Evolutionary conservation across 1,140 invertebrate species (phyloP).

Genomic region (Leptinotarsa undecemlineata): DNA sequence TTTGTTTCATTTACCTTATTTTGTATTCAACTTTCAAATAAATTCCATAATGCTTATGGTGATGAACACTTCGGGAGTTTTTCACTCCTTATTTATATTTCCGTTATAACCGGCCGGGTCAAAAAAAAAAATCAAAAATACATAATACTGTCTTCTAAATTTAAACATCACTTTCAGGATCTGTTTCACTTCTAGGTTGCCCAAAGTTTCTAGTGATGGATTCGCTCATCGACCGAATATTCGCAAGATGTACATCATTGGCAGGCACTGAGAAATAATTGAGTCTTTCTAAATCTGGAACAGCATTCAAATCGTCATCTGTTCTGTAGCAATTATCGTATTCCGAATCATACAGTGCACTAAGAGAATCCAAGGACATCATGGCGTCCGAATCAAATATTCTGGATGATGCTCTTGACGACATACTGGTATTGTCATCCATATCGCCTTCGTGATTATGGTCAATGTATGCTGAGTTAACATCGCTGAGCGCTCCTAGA

Average conservation of each 20-base stretch:
- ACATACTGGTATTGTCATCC: slow-evolving; percentile 77
- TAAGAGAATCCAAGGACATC: slow-evolving; percentile 76
- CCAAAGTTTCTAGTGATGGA: slow-evolving; percentile 76
- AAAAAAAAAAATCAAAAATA: not conserved
- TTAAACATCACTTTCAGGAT: slow-evolving; percentile 66
- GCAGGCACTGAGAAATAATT: slow-evolving; percentile 57
- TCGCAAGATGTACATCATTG: slow-evolving; percentile 74
- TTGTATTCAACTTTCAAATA: not conserved
- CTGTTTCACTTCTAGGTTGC: slow-evolving; percentile 66
- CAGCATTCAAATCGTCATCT: slow-evolving; percentile 55
- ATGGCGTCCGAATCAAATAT: slow-evolving; percentile 76
- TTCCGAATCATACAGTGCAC: slow-evolving; percentile 83
- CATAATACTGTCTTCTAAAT: not conserved
- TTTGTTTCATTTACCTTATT: not conserved
- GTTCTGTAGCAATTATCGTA: slow-evolving; percentile 69
- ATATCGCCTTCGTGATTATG: slow-evolving; percentile 76
- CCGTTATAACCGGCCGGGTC: not conserved
- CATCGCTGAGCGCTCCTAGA: slow-evolving; percentile 75
- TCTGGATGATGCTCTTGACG: slow-evolving; percentile 75
- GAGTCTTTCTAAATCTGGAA: slow-evolving; percentile 53
- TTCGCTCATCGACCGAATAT: slow-evolving; percentile 74
- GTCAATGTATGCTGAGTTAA: slow-evolving; percentile 80
- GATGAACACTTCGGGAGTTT: not conserved
- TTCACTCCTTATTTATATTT: not conserved
- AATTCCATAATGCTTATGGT: not conserved